phyloP scores from a whole-genome alignment of 1,140 invertebrate species.

The Apocrypta bakeri region DNA sequence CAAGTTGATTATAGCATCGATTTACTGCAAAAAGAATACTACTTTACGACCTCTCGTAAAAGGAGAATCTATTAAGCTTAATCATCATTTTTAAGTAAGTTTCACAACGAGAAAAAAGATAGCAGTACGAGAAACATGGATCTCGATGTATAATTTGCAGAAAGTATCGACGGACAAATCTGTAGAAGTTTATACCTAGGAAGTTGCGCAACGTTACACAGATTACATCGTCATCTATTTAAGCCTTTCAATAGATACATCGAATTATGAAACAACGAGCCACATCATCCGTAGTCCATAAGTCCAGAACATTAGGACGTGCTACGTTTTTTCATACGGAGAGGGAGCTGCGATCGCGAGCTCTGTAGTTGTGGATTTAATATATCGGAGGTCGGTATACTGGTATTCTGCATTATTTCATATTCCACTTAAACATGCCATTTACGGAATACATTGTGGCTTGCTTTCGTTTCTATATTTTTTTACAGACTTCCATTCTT shows the following conservation, averaged over 20 bases:
- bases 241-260: not conserved
- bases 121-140: not conserved
- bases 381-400: conserved; percentile 38
- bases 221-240: conserved; percentile 18
- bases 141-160: not conserved
- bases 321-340: conserved; percentile 6
- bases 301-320: not conserved
- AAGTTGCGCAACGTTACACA: conserved; percentile 18
- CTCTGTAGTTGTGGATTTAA: not conserved
- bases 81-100: not conserved
- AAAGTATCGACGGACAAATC: not conserved
- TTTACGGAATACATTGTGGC: not conserved
- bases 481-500: not conserved
- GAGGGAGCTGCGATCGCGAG: not conserved
- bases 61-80: not conserved
- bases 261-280: not conserved
- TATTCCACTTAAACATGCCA: not conserved
- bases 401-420: conserved; percentile 31
- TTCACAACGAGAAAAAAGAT: not conserved
- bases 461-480: conserved; percentile 37
- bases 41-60: not conserved
- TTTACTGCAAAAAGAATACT: too few species aligned
- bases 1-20: too few species aligned
- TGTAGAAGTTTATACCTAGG: not conserved
- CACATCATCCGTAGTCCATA: not conserved